These are phyloP conservation scores for Girardinus metallicus DNA, from an alignment of 2,797 vertebrate species.

Conservation along the genomic window DNA sequence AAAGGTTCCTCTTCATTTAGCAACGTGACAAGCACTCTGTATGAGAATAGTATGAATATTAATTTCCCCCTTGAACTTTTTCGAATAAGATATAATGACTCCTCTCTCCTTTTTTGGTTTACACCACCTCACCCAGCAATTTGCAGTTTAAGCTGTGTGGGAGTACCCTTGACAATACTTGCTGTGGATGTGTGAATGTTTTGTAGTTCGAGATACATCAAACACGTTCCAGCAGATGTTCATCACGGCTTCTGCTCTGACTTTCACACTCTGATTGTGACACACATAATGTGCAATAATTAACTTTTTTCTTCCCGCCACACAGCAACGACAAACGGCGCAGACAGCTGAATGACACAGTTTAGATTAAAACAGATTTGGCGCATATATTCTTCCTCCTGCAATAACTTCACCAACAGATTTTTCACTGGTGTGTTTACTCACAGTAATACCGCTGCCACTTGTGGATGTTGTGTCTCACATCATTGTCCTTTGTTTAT, in stretches of 20 bases:
- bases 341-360: conserved; percentile 39
- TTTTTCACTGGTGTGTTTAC: conserved; percentile 35
- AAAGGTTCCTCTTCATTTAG: conserved; percentile 19
- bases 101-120: conserved; percentile 45
- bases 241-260: conserved; percentile 1
- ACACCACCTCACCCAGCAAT: conserved; percentile 45
- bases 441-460: conserved; percentile 18
- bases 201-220: conserved; percentile 7
- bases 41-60: conserved; percentile 48
- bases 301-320: conserved; percentile 13
- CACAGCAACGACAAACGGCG: conserved; percentile 41
- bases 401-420: conserved; percentile 25
- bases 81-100: conserved; percentile 47
- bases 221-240: not conserved
- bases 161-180: conserved; percentile 22
- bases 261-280: conserved; percentile 14
- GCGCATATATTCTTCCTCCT: not conserved
- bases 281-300: conserved; percentile 43
- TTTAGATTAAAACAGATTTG: conserved; percentile 37
- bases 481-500: conserved; percentile 54
- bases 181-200: conserved; percentile 6
- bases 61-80: conserved; percentile 40
- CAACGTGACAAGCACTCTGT: conserved; percentile 15
- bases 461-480: conserved; percentile 29
- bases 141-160: conserved; percentile 24